These are phyloP conservation scores for Carabus problematicus DNA, from an alignment of 2,888 invertebrate genomes.

Conservation along the genomic window DNA sequence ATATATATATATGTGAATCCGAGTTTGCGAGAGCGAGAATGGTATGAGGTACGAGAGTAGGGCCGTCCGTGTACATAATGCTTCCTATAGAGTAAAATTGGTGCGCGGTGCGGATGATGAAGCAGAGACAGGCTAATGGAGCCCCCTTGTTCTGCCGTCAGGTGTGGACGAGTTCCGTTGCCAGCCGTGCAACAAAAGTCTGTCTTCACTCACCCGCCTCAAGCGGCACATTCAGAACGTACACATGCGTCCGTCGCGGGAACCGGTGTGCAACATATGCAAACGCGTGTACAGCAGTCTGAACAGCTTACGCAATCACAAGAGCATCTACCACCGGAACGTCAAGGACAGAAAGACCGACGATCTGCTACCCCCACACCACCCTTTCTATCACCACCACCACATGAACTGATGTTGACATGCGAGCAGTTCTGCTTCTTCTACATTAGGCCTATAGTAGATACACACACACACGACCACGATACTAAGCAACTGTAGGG, in stretches of 20 bases:
- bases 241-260: slow-evolving; percentile 88
- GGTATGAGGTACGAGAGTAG: slow-evolving; percentile 3
- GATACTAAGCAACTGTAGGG: not conserved
- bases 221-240: slow-evolving; percentile 93
- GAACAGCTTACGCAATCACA: slow-evolving; percentile 90
- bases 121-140: slow-evolving; percentile 31
- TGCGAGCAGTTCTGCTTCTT: not conserved
- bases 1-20: too few relatives aligned
- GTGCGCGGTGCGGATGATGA: slow-evolving; percentile 26
- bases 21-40: not conserved
- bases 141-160: slow-evolving; percentile 54
- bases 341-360: slow-evolving; percentile 75
- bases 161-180: slow-evolving; percentile 88
- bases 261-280: slow-evolving; percentile 91
- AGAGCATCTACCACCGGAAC: slow-evolving; percentile 90
- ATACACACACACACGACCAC: not conserved
- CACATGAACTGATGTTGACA: slow-evolving; percentile 14
- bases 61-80: slow-evolving; percentile 39
- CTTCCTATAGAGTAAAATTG: slow-evolving; percentile 29
- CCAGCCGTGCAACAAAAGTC: slow-evolving; percentile 91
- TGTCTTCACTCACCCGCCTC: slow-evolving; percentile 85
- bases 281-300: slow-evolving; percentile 91
- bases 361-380: slow-evolving; percentile 55
- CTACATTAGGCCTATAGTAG: not conserved
- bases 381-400: slow-evolving; percentile 48